Evolutionary conservation across 1,140 invertebrate species (phyloP).

Genomic region (Drusus annulatus): DNA sequence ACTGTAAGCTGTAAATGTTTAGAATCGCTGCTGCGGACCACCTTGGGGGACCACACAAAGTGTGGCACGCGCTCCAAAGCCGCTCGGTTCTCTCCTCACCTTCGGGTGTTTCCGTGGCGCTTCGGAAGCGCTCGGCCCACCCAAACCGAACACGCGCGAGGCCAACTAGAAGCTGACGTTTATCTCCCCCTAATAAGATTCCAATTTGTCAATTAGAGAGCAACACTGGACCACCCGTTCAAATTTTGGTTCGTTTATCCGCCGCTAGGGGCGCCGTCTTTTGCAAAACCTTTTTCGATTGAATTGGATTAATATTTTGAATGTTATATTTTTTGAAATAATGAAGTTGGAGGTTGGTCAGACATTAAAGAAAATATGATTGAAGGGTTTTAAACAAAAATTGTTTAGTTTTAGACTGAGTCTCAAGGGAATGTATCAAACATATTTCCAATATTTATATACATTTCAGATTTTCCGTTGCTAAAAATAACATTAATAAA

Average conservation of each 20-base stretch:
- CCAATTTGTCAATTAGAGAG: conserved; percentile 79
- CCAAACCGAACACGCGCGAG: conserved; percentile 64
- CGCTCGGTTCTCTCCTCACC: conserved; percentile 58
- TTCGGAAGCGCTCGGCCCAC: conserved; percentile 62
- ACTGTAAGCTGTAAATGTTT: conserved; percentile 5
- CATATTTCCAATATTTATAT: no score
- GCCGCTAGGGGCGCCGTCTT: conserved; percentile 33
- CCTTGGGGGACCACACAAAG: conserved; percentile 70
- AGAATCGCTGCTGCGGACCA: conserved; percentile 61
- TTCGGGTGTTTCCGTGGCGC: conserved; percentile 61
- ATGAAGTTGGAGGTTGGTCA: no score
- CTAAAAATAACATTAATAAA: no score
- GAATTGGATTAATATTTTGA: no score
- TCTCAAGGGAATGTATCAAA: no score
- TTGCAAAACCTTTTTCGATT: no score
- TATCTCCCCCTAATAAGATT: conserved; percentile 75
- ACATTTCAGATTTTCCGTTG: no score
- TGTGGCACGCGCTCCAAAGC: conserved; percentile 70
- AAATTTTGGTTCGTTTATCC: conserved; percentile 64
- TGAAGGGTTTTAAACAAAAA: background rate
- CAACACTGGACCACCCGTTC: conserved; percentile 69
- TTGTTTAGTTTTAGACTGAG: background rate
- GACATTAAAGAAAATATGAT: no score
- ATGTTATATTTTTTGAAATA: background rate
- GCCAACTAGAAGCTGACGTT: conserved; percentile 62